These are phyloP conservation scores for Clunio marinus DNA, from an alignment of 2,888 invertebrate species.

Conservation along the genomic window DNA sequence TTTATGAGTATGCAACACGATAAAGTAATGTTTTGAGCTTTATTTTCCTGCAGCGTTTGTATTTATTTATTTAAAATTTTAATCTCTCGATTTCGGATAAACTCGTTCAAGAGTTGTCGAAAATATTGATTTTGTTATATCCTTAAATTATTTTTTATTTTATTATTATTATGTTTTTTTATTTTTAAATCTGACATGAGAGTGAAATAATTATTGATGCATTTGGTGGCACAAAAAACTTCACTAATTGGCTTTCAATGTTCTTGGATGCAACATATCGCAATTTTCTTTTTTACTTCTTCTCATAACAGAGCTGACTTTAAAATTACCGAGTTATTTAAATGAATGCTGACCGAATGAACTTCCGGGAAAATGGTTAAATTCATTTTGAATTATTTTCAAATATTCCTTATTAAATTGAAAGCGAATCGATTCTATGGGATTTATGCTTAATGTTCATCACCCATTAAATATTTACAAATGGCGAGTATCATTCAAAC, in stretches of 20 bases:
- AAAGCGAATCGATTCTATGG: constrained; percentile 18
- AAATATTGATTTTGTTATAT: too few species aligned
- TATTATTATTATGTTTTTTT: neutral
- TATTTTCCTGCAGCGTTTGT: constrained; percentile 14
- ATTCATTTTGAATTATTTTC: constrained; percentile 14
- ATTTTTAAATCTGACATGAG: neutral
- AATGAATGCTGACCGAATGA: too few species aligned
- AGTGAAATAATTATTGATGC: neutral
- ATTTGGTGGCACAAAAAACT: neutral
- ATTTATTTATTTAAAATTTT: too few species aligned
- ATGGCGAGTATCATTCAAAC: neutral
- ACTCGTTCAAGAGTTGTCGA: too few species aligned
- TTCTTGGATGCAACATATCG: too few species aligned
- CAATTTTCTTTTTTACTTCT: neutral
- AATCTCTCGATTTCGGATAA: too few species aligned
- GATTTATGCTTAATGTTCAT: constrained; percentile 1
- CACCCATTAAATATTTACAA: constrained; percentile 12
- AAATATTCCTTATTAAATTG: constrained; percentile 18
- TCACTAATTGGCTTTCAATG: neutral
- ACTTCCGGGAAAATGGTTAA: constrained; percentile 6
- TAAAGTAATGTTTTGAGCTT: constrained; percentile 6
- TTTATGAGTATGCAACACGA: too few species aligned
- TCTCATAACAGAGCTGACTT: too few species aligned
- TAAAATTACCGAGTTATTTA: neutral
- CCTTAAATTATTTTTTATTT: neutral